A percentile compares a stretch with the other conserved stretches of the same genome.
Evolutionary conservation across 2,888 invertebrate genomes (phyloP).

Genomic region (Kryphioiulus occultus): DNA sequence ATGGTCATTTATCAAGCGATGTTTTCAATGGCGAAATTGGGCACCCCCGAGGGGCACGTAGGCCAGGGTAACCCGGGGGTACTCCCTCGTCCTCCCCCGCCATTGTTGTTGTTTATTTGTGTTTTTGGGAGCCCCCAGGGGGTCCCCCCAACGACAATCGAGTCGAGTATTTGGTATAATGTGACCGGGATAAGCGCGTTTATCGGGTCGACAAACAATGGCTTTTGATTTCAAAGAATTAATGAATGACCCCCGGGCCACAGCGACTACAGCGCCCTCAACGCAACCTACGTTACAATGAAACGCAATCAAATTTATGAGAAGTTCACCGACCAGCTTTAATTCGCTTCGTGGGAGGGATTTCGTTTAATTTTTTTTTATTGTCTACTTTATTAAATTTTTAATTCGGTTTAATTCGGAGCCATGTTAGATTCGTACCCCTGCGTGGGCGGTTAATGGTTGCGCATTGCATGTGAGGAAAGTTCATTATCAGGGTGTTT

Average conservation of each 20-base stretch:
- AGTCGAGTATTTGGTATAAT: background rate
- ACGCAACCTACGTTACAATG: background rate
- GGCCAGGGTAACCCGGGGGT: background rate
- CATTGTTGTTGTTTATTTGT: background rate
- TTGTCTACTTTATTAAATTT: background rate
- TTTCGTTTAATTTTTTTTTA: background rate
- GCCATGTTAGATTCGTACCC: background rate
- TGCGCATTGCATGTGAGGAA: too few species aligned
- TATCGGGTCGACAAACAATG: background rate
- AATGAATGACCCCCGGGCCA: background rate
- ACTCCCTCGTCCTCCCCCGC: background rate
- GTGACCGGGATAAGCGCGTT: background rate
- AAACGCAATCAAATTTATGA: background rate
- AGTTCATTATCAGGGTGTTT: too few species aligned
- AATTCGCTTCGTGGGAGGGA: background rate
- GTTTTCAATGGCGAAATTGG: background rate
- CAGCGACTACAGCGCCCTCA: background rate
- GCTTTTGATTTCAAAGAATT: background rate
- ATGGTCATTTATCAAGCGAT: background rate
- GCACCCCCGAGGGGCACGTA: background rate
- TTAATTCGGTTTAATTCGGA: background rate
- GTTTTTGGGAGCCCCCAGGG: background rate
- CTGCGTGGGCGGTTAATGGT: background rate
- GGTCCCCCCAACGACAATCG: background rate
- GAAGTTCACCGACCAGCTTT: background rate